Conservation (phyloP, 30 jellyfish, hydroid and myxozoan genomes). For the Cassiopea xamachana region DNA sequence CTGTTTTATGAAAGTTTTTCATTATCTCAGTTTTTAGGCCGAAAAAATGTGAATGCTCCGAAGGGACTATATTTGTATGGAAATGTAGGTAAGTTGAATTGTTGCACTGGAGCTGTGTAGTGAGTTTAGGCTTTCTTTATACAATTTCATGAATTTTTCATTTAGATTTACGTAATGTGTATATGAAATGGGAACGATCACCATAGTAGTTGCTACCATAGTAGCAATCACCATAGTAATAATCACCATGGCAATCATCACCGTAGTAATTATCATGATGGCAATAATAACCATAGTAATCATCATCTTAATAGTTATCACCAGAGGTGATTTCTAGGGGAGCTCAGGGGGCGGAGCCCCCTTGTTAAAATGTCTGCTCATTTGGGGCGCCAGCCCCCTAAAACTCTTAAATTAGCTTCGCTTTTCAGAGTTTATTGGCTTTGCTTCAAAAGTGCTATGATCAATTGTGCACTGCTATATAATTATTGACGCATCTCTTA, state of each 20-base stretch:
- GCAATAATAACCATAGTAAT: background rate
- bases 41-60: slow-evolving; percentile 56
- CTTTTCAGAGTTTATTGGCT: no score
- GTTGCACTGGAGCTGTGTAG: background rate
- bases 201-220: background rate
- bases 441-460: no score
- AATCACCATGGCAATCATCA: background rate
- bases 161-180: background rate
- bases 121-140: background rate
- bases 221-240: background rate
- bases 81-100: slow-evolving; percentile 80
- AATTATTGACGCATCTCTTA: no score
- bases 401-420: no score
- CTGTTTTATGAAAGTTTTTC: background rate
- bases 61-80: slow-evolving; percentile 93
- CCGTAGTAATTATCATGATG: background rate
- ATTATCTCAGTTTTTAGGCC: slow-evolving; percentile 53
- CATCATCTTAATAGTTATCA: background rate
- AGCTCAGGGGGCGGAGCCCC: no score
- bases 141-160: background rate
- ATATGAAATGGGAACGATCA: background rate
- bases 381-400: no score
- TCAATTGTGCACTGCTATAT: no score
- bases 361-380: no score
- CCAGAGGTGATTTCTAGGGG: no score